Base-by-base conservation (phyloP, 2,113 vertebrate genomes). In the Maccullochella peelii region DNA sequence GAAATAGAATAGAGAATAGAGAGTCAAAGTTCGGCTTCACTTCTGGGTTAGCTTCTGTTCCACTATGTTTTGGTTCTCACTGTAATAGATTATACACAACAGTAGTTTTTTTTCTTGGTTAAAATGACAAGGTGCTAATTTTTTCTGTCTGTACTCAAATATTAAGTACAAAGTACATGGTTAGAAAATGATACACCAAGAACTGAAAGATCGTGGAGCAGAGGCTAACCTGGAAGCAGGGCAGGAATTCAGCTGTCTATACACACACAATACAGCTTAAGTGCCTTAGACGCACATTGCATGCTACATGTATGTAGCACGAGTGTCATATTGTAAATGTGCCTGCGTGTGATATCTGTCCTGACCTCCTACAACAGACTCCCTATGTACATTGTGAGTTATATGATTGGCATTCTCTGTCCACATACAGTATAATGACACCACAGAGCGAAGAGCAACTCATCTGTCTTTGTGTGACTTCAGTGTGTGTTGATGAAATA, bases 281-380 rank as follows among this genome's bases (percentile, higher is more conserved):
- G 42, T 33, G 59, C 36, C 38, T 79, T 38, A 70, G 68, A 77
- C 57, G 50, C 59, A 79, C 62, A 83, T 77, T 95, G 95, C 95
- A 95, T 95, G 95, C 94, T 94, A 95, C 95, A 87, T 95, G 90
- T 93, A 88, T 77, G 94, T 95, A 94, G 90, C 93, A 94, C 84
- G 90, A 87, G 81, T 93, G 89, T 93, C 84, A 69, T 61, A 78
- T 76, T 92, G 92, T 94, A 87, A 76, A 72, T 92, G 93, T 93
- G 92, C 90, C 82, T 93, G 87, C 65, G 80, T 92, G 88, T 94
- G 84, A 78, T 72, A 85, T 84, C 78, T 91, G 94, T 91, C 85
- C 80, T 78, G 68, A 84, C 79, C 79, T 79, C 36, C 73, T 4
- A 27, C 62, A 69, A 12, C 65, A 79, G 63, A 63, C 57, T 27